These are phyloP conservation scores for Ectropis crepuscularia DNA, from an alignment of 2,888 invertebrate species.

Conservation along the genomic window DNA sequence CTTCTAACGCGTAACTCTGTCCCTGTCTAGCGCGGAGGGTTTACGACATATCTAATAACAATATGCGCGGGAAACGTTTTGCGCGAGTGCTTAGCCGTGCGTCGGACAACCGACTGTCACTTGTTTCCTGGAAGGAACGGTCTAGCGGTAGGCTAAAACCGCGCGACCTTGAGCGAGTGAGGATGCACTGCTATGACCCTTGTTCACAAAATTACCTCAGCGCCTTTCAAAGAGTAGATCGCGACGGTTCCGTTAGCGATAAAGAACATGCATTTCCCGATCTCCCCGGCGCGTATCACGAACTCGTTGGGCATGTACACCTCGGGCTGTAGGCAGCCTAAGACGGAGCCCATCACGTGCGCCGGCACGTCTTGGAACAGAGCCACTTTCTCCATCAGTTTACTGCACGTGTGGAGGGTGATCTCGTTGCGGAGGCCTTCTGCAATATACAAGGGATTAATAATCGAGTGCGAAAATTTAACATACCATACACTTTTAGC, in stretches of 20 bases:
- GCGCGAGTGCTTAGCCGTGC: no score
- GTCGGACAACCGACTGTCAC: no score
- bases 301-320: conserved; percentile 86
- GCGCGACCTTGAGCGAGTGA: no score
- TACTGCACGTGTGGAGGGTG: conserved; percentile 80
- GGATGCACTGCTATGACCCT: no score
- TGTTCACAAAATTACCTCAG: conserved; percentile 74
- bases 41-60: no score
- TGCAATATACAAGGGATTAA: conserved; percentile 42
- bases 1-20: no score
- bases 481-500: no score
- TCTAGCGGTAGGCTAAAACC: no score
- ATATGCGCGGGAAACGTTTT: no score
- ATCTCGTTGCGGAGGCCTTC: conserved; percentile 82
- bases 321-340: conserved; percentile 81
- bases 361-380: conserved; percentile 82
- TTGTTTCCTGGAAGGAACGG: no score
- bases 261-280: conserved; percentile 87
- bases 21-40: no score
- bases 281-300: conserved; percentile 83
- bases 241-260: conserved; percentile 86
- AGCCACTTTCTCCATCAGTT: conserved; percentile 81
- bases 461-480: no score
- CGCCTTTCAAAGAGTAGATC: conserved; percentile 84
- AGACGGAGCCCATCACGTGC: conserved; percentile 77